These are phyloP conservation scores for Barbus barbus DNA, from an alignment of 2,113 vertebrate species.

Conservation along the genomic window DNA sequence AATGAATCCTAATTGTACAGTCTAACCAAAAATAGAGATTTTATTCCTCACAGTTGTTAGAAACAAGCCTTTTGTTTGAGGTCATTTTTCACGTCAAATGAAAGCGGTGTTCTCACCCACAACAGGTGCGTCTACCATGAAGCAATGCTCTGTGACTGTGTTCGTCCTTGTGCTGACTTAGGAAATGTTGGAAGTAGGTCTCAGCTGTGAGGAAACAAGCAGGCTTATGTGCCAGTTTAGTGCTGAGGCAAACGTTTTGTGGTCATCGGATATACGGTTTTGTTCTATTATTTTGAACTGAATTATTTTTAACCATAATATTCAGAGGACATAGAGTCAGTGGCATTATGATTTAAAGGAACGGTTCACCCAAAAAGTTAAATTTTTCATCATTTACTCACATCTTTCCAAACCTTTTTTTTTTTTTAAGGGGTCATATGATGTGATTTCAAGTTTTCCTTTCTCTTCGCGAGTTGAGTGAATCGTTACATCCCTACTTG, in stretches of 20 bases:
- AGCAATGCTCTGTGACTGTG: not conserved
- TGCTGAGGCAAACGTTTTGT: not conserved
- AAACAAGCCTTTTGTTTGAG: not conserved
- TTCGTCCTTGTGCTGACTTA: conserved; percentile 16
- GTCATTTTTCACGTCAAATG: conserved; percentile 4
- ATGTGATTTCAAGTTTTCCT: no score
- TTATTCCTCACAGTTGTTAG: not conserved
- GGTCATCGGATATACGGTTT: not conserved
- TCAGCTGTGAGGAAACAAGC: conserved; percentile 28
- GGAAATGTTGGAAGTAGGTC: conserved; percentile 22
- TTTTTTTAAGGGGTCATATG: no score
- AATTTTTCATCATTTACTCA: no score
- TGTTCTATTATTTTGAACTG: not conserved
- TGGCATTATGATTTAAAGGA: not conserved
- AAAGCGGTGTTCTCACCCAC: not conserved
- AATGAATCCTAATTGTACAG: not conserved
- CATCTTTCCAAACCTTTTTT: no score
- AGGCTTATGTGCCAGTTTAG: conserved; percentile 8
- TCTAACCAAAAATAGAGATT: not conserved
- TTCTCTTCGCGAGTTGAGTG: no score
- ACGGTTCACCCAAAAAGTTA: not conserved
- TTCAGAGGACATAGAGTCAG: no score
- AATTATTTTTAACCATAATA: conserved; percentile 4
- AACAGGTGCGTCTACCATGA: not conserved
- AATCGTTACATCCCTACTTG: no score